phyloP scores from a whole-genome alignment of 2,888 invertebrate species.

The Blastobasis lacticolella region DNA sequence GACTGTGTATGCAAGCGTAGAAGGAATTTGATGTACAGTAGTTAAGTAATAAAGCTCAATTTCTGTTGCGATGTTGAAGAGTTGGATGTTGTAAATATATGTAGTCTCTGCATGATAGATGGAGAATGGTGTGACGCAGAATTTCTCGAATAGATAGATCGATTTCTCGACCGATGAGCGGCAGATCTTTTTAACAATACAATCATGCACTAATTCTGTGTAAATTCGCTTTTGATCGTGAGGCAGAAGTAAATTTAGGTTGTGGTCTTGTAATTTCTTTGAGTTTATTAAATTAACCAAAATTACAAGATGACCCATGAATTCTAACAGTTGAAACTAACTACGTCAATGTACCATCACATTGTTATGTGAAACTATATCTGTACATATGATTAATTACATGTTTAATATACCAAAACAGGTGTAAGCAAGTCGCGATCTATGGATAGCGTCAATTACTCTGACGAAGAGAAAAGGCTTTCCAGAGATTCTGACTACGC shows the following conservation, averaged over 20 bases:
- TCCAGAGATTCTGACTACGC: slow-evolving; percentile 38
- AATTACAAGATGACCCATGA: slow-evolving; percentile 11
- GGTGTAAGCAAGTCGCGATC: slow-evolving; percentile 62
- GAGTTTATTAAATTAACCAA: too few relatives aligned
- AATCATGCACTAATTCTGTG: slow-evolving; percentile 60
- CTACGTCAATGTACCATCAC: slow-evolving; percentile 6
- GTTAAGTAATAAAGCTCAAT: too few relatives aligned
- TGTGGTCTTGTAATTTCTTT: too few relatives aligned
- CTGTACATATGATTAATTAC: slow-evolving; percentile 40
- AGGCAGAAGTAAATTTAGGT: slow-evolving; percentile 16
- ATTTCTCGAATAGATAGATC: too few relatives aligned
- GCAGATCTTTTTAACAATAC: slow-evolving; percentile 45
- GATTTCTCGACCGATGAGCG: neutral
- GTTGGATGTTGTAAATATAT: neutral
- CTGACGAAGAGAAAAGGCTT: slow-evolving; percentile 39
- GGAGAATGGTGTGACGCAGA: too few relatives aligned
- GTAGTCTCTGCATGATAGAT: neutral
- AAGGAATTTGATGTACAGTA: too few relatives aligned
- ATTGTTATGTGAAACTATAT: slow-evolving; percentile 19
- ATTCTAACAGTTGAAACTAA: slow-evolving; percentile 37
- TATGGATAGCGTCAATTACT: slow-evolving; percentile 47
- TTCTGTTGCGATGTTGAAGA: neutral
- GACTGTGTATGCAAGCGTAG: neutral
- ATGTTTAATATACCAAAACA: slow-evolving; percentile 57
- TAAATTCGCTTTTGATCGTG: slow-evolving; percentile 36